Conservation (phyloP, 2,113 vertebrate species). For the Microcebus tavaratra region DNA sequence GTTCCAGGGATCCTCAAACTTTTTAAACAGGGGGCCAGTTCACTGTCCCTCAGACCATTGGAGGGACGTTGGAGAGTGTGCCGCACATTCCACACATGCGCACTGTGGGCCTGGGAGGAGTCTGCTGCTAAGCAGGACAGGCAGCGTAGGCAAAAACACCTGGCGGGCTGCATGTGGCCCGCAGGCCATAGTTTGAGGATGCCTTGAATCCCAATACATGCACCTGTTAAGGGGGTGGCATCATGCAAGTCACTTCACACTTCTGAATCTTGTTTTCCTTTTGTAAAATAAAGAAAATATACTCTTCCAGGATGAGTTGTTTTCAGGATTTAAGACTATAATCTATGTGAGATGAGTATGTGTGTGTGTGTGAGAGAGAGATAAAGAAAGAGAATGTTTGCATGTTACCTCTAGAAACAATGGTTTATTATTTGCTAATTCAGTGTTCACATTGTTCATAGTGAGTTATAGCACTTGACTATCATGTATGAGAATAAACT, state of each 20-base stretch:
- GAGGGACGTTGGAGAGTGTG: too few species aligned
- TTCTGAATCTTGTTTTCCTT: background rate
- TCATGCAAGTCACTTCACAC: background rate
- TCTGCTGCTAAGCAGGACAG: too few species aligned
- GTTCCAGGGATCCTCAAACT: too few species aligned
- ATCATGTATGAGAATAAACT: background rate
- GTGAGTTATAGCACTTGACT: background rate
- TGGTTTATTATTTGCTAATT: background rate
- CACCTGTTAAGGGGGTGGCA: background rate
- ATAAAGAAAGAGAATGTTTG: too few species aligned
- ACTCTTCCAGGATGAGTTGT: background rate
- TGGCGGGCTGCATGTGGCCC: too few species aligned
- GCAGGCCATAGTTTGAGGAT: too few species aligned
- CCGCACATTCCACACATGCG: too few species aligned
- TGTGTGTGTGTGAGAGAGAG: background rate
- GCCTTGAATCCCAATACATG: background rate
- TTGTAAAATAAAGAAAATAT: background rate
- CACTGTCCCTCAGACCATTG: too few species aligned
- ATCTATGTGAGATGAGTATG: background rate
- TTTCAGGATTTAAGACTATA: conserved; percentile 12
- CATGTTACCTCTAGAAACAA: background rate
- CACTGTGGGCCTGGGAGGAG: too few species aligned
- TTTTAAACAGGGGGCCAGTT: too few species aligned
- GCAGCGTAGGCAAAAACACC: too few species aligned
- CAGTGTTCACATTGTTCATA: background rate